Percentiles rank a stretch among this genome's conserved stretches.
Conservation (phyloP, 2,888 invertebrate species). For the Brassicogethes aeneus region DNA sequence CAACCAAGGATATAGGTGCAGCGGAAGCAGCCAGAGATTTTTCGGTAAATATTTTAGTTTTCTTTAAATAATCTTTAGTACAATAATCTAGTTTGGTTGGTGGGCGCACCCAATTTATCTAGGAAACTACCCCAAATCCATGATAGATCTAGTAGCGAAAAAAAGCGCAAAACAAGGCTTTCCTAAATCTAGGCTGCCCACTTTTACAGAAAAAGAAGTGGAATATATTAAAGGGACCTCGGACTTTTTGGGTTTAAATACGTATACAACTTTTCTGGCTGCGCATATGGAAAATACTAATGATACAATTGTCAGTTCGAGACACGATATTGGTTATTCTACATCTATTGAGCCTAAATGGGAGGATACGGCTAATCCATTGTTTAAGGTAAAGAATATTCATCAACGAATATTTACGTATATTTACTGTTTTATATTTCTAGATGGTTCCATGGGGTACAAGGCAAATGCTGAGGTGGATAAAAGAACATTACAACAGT, state of each 20-base stretch:
- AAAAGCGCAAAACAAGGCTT: neutral
- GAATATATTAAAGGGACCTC: neutral
- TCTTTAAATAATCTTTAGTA: no score
- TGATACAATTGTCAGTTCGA: neutral
- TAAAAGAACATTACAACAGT: slow-evolving; percentile 49
- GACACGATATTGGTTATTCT: neutral
- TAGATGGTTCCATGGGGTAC: slow-evolving; percentile 53
- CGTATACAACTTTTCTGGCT: neutral
- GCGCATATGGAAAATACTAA: neutral
- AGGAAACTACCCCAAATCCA: neutral
- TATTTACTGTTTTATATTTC: slow-evolving; percentile 19
- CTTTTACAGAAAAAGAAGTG: neutral
- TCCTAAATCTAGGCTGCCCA: neutral
- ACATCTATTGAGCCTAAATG: neutral
- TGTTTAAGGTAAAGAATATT: neutral
- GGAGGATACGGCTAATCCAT: neutral
- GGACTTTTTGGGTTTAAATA: neutral
- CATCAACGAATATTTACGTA: neutral
- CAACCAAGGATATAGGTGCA: no score
- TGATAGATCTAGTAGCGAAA: neutral
- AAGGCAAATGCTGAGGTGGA: slow-evolving; percentile 49
- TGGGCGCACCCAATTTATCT: neutral
- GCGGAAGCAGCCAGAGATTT: no score
- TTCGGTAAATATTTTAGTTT: no score
- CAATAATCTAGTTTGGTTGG: neutral